Evolutionary conservation across 2,113 vertebrate species (phyloP).

Genomic region (Zosterops borbonicus): DNA sequence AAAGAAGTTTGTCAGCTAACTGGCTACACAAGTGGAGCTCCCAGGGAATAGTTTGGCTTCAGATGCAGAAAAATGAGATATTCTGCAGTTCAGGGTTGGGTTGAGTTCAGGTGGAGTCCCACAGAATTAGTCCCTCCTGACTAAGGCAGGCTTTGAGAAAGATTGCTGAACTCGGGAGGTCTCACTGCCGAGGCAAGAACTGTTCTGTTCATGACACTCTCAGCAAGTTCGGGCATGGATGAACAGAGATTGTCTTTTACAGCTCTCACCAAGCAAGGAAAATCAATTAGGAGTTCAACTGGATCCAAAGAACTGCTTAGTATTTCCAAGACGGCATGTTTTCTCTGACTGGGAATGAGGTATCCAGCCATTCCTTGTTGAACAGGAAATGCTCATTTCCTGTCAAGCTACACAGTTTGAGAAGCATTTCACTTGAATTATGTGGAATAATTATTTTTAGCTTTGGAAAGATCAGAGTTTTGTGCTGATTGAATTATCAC

Average conservation of each 20-base stretch:
- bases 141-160: background rate
- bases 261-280: background rate
- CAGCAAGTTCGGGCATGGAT: background rate
- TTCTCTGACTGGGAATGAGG: background rate
- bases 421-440: background rate
- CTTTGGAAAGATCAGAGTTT: background rate
- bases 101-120: background rate
- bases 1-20: slow-evolving; percentile 6
- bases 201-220: background rate
- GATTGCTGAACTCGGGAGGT: background rate
- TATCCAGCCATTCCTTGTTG: background rate
- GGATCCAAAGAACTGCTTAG: background rate
- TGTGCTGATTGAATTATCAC: background rate
- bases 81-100: background rate
- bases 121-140: background rate
- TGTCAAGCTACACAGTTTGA: background rate
- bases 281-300: background rate
- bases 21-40: background rate
- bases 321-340: background rate
- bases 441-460: background rate
- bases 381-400: background rate
- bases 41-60: background rate
- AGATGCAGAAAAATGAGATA: background rate
- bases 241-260: background rate
- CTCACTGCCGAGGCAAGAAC: background rate